phyloP scores from a whole-genome alignment of 53 echinoderm and acorn worm genomes.

The Arbacia lixula region DNA sequence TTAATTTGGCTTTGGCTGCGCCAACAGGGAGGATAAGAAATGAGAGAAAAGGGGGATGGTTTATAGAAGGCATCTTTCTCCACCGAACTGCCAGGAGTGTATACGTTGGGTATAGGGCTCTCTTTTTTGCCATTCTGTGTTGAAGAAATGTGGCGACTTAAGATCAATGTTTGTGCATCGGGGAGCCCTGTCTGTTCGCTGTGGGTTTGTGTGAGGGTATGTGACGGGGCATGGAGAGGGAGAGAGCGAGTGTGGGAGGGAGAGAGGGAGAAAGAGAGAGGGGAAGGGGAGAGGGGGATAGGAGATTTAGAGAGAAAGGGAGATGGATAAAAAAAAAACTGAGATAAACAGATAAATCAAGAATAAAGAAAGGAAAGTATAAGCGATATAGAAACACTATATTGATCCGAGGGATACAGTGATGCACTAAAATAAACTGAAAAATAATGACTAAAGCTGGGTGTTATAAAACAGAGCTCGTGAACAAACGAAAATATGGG shows the following conservation, averaged over 20 bases:
- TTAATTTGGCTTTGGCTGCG: no score
- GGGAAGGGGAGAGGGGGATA: background rate
- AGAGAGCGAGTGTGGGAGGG: background rate
- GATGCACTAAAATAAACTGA: no score
- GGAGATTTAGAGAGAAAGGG: background rate
- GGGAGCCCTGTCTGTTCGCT: slow-evolving; percentile 24
- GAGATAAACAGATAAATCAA: background rate
- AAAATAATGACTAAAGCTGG: no score
- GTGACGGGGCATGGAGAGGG: background rate
- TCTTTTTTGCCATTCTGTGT: slow-evolving; percentile 34
- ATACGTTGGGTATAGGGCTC: slow-evolving; percentile 34
- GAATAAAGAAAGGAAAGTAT: background rate
- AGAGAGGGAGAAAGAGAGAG: background rate
- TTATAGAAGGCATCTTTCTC: slow-evolving; percentile 25
- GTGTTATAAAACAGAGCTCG: no score
- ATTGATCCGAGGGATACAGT: no score
- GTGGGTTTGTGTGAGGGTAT: background rate
- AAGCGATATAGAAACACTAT: no score
- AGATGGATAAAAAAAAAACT: background rate
- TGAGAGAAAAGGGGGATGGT: background rate
- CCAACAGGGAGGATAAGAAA: no score
- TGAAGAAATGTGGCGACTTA: slow-evolving; percentile 56
- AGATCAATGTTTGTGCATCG: slow-evolving; percentile 52
- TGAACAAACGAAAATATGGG: no score
- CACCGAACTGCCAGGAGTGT: slow-evolving; percentile 43